Percentiles rank a stretch among this genome's conserved stretches.
phyloP scores from a whole-genome alignment of 1,140 invertebrate genomes.

The Polypedilum vanderplanki region DNA sequence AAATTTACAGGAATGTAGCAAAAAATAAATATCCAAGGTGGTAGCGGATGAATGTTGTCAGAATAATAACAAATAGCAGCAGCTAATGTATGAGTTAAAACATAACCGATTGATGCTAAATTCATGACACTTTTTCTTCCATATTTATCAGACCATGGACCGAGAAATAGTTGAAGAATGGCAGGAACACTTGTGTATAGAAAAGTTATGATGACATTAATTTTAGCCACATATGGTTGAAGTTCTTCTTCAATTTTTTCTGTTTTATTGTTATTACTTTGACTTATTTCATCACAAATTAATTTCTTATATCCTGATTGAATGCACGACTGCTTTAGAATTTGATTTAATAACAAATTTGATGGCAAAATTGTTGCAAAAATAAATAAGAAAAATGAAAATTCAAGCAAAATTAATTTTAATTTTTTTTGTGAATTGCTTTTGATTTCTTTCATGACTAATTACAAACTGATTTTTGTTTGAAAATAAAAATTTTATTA shows the following conservation, averaged over 20 bases:
- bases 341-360: no score
- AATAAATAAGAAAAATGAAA: no score
- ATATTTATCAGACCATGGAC: background rate
- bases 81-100: background rate
- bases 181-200: background rate
- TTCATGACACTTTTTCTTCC: background rate
- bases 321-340: no score
- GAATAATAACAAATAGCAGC: background rate
- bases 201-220: background rate
- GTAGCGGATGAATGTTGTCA: background rate
- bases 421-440: no score
- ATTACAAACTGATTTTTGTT: no score
- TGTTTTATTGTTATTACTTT: no score
- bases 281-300: no score
- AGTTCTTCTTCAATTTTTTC: background rate
- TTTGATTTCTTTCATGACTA: no score
- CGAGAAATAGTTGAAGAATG: background rate
- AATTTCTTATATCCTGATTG: no score
- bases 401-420: no score
- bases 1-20: background rate
- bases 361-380: no score
- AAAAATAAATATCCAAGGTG: background rate
- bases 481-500: no score
- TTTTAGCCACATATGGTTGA: conserved; percentile 23
- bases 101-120: background rate